A percentile compares a stretch with the other conserved stretches of the same genome.
Conservation (phyloP, 2,888 invertebrate species). For the Seira sanloemensis region DNA sequence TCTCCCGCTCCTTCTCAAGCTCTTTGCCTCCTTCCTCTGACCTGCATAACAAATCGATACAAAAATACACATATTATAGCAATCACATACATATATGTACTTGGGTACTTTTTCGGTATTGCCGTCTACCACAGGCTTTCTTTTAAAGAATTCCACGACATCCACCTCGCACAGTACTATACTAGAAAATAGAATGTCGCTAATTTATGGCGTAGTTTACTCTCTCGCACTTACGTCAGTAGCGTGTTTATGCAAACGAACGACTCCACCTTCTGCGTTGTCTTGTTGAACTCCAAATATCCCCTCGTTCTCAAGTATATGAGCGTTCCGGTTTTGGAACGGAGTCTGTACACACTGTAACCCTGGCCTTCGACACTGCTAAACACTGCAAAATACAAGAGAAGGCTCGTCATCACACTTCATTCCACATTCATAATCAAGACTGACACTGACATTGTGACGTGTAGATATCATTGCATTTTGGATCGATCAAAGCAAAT, state of each 20-base stretch:
- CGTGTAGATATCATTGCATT: too few species aligned
- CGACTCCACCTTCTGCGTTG: conserved; percentile 85
- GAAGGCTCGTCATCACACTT: too few species aligned
- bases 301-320: conserved; percentile 91
- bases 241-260: conserved; percentile 92
- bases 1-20: conserved; percentile 73
- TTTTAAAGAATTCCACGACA: too few species aligned
- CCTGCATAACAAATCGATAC: conserved; percentile 40
- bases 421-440: too few species aligned
- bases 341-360: conserved; percentile 89
- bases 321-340: conserved; percentile 88
- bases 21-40: conserved; percentile 73
- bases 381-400: conserved; percentile 81
- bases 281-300: conserved; percentile 87
- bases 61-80: too few species aligned
- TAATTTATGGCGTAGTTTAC: not conserved
- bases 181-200: not conserved
- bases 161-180: too few species aligned
- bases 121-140: too few species aligned
- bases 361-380: conserved; percentile 89
- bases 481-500: too few species aligned
- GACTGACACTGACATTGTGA: too few species aligned
- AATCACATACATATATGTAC: too few species aligned
- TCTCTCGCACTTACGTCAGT: conserved; percentile 77
- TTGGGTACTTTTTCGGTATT: too few species aligned